Conservation (phyloP, 2,113 vertebrate genomes). For the Salminus brasiliensis region DNA sequence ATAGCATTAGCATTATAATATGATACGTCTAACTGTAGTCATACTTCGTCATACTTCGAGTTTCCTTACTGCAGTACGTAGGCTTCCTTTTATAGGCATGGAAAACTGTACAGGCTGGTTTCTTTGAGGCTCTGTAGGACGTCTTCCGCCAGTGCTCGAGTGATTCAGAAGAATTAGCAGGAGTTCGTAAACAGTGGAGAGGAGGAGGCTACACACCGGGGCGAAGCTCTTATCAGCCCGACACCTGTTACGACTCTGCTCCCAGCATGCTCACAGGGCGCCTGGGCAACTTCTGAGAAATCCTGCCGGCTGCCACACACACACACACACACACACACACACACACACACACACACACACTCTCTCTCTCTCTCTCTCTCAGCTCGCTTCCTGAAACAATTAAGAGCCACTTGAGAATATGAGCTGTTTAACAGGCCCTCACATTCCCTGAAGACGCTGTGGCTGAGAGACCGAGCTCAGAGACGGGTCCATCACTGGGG, state of each 20-base stretch:
- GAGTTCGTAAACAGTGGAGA: not conserved
- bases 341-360: constrained; percentile 11
- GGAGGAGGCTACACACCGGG: not conserved
- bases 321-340: constrained; percentile 19
- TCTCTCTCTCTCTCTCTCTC: too few species aligned
- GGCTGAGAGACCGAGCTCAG: constrained; percentile 33
- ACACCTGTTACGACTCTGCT: constrained; percentile 24
- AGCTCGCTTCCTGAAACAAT: constrained; percentile 58
- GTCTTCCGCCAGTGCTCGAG: too few species aligned
- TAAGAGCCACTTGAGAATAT: constrained; percentile 57
- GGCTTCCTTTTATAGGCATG: too few species aligned
- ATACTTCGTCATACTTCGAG: too few species aligned
- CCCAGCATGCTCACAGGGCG: not conserved
- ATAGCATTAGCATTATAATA: too few species aligned
- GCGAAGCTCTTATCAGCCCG: constrained; percentile 15
- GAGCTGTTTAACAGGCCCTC: constrained; percentile 23
- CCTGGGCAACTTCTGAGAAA: constrained; percentile 29
- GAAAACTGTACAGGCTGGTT: too few species aligned
- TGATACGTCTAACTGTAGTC: too few species aligned
- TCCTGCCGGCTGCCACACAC: not conserved
- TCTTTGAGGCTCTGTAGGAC: too few species aligned
- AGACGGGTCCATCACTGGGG: constrained; percentile 1
- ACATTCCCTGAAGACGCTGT: not conserved
- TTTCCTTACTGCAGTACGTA: too few species aligned
- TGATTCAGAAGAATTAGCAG: not conserved